phyloP scores from a whole-genome alignment of 2,113 vertebrate genomes.

The Mesoclemmys tuberculata region DNA sequence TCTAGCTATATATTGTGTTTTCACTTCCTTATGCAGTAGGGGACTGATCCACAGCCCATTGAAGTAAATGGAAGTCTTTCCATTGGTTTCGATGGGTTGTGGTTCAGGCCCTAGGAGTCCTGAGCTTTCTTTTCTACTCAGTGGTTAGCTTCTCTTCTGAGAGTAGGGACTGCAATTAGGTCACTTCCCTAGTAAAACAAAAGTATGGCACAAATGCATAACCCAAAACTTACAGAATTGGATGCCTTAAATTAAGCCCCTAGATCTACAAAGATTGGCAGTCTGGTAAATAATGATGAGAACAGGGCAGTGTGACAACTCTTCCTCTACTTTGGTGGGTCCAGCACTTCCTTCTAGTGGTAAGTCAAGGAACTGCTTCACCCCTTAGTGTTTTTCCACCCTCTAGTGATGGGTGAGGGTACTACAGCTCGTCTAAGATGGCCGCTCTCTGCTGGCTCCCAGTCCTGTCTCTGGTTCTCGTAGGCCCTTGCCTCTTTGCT shows the following conservation, averaged over 20 bases:
- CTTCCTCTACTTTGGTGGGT: too few relatives aligned
- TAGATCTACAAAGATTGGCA: too few relatives aligned
- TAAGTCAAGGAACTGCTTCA: too few relatives aligned
- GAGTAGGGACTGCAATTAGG: background rate
- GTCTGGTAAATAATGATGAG: too few relatives aligned
- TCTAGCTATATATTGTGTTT: background rate
- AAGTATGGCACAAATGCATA: background rate
- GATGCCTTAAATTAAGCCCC: background rate
- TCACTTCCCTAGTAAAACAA: background rate
- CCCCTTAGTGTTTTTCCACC: too few relatives aligned
- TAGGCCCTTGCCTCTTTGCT: too few relatives aligned
- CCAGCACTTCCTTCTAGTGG: too few relatives aligned
- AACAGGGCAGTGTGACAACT: too few relatives aligned
- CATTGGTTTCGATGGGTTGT: background rate
- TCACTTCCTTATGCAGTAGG: background rate
- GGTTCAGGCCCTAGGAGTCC: background rate
- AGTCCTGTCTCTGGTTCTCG: too few relatives aligned
- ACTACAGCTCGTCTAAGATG: too few relatives aligned
- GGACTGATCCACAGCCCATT: background rate
- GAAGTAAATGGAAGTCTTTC: background rate
- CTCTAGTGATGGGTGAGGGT: too few relatives aligned
- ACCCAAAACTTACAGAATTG: background rate
- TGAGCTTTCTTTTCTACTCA: background rate
- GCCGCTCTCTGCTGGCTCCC: too few relatives aligned
- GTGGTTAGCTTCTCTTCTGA: background rate